Evolutionary conservation across 2,797 vertebrate genomes (phyloP).

Genomic region (Botia almorhae): DNA sequence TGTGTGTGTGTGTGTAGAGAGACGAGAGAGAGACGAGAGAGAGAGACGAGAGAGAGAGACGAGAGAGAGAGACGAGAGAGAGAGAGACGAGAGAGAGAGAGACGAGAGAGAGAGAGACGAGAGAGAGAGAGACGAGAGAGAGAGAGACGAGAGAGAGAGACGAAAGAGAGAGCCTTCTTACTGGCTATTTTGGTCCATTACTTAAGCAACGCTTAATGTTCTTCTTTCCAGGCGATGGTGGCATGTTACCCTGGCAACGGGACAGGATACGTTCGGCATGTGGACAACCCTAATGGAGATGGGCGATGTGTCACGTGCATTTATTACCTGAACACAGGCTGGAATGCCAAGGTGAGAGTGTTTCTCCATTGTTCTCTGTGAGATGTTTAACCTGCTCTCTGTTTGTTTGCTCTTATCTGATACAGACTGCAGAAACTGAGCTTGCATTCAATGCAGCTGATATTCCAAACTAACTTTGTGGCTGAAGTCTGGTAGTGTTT

Average conservation of each 20-base stretch:
- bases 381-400: constrained; percentile 5
- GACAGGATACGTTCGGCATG: constrained; percentile 87
- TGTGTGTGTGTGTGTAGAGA: too few relatives aligned
- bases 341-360: constrained; percentile 85
- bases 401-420: constrained; percentile 42
- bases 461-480: constrained; percentile 12
- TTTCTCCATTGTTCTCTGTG: not conserved
- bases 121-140: too few relatives aligned
- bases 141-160: too few relatives aligned
- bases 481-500: not conserved
- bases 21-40: too few relatives aligned
- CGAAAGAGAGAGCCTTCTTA: not conserved
- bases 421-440: constrained; percentile 26
- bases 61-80: too few relatives aligned
- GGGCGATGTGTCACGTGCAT: constrained; percentile 91
- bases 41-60: too few relatives aligned
- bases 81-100: too few relatives aligned
- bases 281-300: constrained; percentile 89
- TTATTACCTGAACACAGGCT: constrained; percentile 91
- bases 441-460: constrained; percentile 27
- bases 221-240: constrained; percentile 83
- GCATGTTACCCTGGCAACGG: constrained; percentile 89
- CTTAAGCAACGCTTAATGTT: not conserved
- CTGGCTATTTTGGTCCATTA: constrained; percentile 2
- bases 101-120: too few relatives aligned